Conservation (phyloP, 2,888 invertebrate species). For the Aromia moschata region DNA sequence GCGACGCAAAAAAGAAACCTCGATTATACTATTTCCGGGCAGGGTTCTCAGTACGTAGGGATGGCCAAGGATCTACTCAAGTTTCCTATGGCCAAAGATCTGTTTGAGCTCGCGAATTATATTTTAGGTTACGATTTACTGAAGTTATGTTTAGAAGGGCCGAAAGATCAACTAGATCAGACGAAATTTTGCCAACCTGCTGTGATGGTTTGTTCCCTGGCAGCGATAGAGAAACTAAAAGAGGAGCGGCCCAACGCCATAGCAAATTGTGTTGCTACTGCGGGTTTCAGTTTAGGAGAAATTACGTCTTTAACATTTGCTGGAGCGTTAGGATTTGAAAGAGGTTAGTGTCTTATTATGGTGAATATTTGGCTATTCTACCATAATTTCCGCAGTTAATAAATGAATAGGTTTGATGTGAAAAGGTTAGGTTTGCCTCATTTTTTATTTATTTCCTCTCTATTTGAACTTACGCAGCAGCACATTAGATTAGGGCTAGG, state of each 20-base stretch:
- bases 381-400: too few species aligned
- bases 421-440: too few species aligned
- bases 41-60: constrained; percentile 90
- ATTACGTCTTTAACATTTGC: constrained; percentile 88
- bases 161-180: constrained; percentile 76
- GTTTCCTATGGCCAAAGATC: constrained; percentile 78
- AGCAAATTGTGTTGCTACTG: constrained; percentile 82
- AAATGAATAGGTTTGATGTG: too few species aligned
- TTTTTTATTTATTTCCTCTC: too few species aligned
- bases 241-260: constrained; percentile 82
- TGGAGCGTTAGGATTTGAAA: constrained; percentile 84
- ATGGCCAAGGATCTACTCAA: constrained; percentile 81
- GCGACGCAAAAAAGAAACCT: constrained; percentile 72
- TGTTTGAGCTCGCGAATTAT: constrained; percentile 86
- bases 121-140: constrained; percentile 86
- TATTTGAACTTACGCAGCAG: too few species aligned
- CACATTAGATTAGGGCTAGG: too few species aligned
- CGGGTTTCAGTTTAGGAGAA: constrained; percentile 97
- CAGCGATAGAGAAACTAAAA: constrained; percentile 86
- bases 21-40: constrained; percentile 91
- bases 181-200: constrained; percentile 89
- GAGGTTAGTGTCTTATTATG: constrained; percentile 64
- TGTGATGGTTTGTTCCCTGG: constrained; percentile 87
- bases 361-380: neutral
- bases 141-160: constrained; percentile 85